These are phyloP conservation scores for Malurus cyaneus DNA, from an alignment of 2,113 vertebrate genomes.

Conservation along the genomic window DNA sequence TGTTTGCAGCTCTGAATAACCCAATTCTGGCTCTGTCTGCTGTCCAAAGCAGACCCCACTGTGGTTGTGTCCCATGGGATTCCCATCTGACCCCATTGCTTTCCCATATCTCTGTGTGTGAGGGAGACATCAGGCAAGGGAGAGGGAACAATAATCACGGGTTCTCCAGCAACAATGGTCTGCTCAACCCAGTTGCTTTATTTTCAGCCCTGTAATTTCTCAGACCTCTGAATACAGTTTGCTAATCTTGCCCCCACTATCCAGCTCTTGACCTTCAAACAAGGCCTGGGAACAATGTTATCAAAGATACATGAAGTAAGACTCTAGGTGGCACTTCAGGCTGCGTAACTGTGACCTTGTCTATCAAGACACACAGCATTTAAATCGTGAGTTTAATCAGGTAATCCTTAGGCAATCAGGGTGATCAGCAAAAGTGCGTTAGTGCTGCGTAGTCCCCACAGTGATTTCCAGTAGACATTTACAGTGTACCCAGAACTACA, in stretches of 20 bases:
- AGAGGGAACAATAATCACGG: not conserved
- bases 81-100: not conserved
- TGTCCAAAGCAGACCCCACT: not conserved
- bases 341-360: constrained; percentile 42
- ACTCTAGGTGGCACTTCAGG: constrained; percentile 68
- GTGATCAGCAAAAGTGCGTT: not conserved
- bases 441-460: not conserved
- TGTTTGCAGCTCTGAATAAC: not conserved
- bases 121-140: not conserved
- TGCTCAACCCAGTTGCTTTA: not conserved
- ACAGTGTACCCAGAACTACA: not conserved
- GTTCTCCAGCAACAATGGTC: not conserved
- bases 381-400: constrained; percentile 30
- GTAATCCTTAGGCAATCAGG: not conserved
- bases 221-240: not conserved
- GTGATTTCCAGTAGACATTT: not conserved
- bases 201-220: not conserved
- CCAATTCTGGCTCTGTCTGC: accelerated
- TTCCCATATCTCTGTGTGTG: not conserved
- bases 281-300: not conserved
- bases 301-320: constrained; percentile 16
- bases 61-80: accelerated
- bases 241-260: not conserved
- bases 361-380: not conserved
- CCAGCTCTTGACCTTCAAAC: constrained; percentile 17